Evolutionary conservation across 2,113 vertebrate genomes (phyloP).

Genomic region (Chelonoidis abingdonii): DNA sequence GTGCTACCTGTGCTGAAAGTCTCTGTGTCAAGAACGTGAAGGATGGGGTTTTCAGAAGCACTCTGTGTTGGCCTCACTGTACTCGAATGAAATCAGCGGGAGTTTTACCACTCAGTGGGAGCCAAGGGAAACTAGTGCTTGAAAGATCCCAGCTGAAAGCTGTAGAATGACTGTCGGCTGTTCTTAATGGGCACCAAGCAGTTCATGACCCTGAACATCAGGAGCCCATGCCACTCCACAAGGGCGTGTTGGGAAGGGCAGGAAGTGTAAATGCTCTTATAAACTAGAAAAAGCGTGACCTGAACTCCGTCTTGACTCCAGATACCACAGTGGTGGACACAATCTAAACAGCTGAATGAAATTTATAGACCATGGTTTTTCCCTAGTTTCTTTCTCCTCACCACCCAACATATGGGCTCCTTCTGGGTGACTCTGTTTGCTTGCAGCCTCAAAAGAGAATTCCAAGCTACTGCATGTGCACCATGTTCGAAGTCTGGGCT

Average conservation of each 20-base stretch:
- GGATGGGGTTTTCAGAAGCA: not conserved
- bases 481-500: not conserved
- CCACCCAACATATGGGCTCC: not conserved
- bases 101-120: not conserved
- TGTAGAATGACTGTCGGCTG: not conserved
- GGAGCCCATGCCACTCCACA: not conserved
- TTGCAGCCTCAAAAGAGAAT: not conserved
- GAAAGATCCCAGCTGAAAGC: not conserved
- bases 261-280: not conserved
- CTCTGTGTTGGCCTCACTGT: not conserved
- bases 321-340: rapidly evolving
- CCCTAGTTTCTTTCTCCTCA: not conserved
- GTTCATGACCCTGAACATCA: not conserved
- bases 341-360: rapidly evolving
- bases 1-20: not conserved
- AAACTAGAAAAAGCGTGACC: rapidly evolving
- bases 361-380: not conserved
- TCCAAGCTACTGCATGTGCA: rapidly evolving
- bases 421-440: not conserved
- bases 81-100: not conserved
- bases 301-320: not conserved
- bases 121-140: not conserved
- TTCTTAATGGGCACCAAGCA: not conserved
- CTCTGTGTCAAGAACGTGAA: rapidly evolving
- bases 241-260: not conserved